A percentile compares a stretch with the other conserved stretches of the same genome.
These are phyloP conservation scores for Dicaeum eximium DNA, from an alignment of 2,113 vertebrate species.

Conservation along the genomic window DNA sequence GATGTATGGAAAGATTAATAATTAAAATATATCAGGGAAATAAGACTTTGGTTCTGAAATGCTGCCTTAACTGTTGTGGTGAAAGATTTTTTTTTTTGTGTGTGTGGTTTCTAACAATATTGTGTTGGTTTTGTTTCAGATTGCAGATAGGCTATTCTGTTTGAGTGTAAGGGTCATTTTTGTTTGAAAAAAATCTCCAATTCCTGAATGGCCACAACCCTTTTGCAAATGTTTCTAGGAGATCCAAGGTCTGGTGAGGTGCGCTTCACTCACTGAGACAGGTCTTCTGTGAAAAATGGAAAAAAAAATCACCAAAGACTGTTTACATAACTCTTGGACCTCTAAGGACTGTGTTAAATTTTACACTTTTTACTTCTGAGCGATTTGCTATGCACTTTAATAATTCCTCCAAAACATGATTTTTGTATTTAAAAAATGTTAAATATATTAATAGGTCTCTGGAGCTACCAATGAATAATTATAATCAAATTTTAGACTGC, in stretches of 20 bases:
- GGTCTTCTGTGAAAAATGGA: not conserved
- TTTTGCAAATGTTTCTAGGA: not conserved
- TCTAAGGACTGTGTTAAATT: not conserved
- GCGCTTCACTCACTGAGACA: not conserved
- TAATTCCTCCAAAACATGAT: not conserved
- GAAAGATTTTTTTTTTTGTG: not conserved
- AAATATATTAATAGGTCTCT: not conserved
- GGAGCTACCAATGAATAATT: not conserved
- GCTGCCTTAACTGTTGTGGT: not conserved
- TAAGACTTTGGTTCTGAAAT: not conserved
- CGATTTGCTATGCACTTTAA: not conserved
- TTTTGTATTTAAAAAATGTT: not conserved
- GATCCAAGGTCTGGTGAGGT: not conserved
- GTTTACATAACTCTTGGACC: not conserved
- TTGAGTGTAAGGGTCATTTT: not conserved
- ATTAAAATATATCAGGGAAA: not conserved
- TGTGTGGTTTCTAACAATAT: not conserved
- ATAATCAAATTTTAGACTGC: not conserved
- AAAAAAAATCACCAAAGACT: not conserved
- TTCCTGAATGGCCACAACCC: not conserved
- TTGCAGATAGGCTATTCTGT: not conserved
- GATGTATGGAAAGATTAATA: not conserved
- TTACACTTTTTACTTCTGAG: not conserved
- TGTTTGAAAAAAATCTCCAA: not conserved
- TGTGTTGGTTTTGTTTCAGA: not conserved